Evolutionary conservation across 2,888 invertebrate species (phyloP).

Genomic region (Arctia plantaginis): DNA sequence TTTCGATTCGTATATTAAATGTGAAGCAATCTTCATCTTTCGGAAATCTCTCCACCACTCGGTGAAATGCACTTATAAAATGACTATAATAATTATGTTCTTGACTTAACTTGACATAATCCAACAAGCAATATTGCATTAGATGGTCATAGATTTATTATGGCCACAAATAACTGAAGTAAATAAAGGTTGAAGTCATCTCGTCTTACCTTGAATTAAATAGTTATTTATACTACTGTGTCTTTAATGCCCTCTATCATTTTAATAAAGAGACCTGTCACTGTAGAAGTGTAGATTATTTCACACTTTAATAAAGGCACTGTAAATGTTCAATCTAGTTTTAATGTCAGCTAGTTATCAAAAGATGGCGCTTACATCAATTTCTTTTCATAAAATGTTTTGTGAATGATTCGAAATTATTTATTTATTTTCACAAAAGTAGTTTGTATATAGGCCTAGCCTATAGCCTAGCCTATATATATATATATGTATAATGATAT

Average conservation of each 20-base stretch:
- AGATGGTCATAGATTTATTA: not conserved
- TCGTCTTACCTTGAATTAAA: not conserved
- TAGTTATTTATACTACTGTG: not conserved
- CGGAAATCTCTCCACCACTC: too few species aligned
- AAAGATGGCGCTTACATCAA: constrained; percentile 4
- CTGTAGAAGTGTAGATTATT: too few species aligned
- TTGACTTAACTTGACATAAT: not conserved
- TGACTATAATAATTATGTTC: not conserved
- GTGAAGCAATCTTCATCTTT: too few species aligned
- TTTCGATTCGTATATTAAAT: not conserved
- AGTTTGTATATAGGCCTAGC: too few species aligned
- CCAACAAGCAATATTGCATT: not conserved
- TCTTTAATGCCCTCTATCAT: not conserved
- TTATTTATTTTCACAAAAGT: too few species aligned
- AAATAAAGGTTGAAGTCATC: not conserved
- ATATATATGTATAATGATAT: too few species aligned
- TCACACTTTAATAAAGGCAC: too few species aligned
- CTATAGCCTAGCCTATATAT: too few species aligned
- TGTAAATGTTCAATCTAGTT: too few species aligned
- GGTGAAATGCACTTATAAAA: not conserved
- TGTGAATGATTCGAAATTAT: not conserved
- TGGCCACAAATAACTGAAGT: not conserved
- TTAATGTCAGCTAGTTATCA: not conserved
- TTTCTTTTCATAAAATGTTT: not conserved
- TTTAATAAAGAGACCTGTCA: not conserved